Evolutionary conservation across 2,113 vertebrate genomes (phyloP).

Genomic region (Mirounga angustirostris): DNA sequence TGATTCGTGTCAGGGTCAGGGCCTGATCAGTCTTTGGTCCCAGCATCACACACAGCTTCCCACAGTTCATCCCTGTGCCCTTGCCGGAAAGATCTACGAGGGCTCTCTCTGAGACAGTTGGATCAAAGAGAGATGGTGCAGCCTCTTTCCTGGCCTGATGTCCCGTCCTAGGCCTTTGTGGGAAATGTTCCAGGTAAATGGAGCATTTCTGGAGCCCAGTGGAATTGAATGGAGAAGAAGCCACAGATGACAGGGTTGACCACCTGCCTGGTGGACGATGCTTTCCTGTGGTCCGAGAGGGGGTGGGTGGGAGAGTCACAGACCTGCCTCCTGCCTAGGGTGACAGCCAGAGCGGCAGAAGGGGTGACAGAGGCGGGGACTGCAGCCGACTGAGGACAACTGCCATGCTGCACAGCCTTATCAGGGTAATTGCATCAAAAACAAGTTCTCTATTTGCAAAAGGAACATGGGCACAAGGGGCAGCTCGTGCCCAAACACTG

Average conservation of each 20-base stretch:
- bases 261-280: rapidly evolving
- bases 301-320: neutral
- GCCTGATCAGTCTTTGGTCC: neutral
- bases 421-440: constrained; percentile 83
- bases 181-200: neutral
- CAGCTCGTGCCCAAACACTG: constrained; percentile 68
- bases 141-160: neutral
- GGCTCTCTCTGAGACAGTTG: neutral
- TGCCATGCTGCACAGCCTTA: constrained; percentile 68
- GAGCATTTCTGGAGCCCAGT: neutral
- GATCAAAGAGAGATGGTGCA: neutral
- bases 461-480: constrained; percentile 77
- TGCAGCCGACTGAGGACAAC: constrained; percentile 61
- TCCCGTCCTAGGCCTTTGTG: neutral
- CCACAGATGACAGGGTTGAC: neutral
- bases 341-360: neutral
- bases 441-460: constrained; percentile 79
- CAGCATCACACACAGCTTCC: rapidly evolving
- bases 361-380: constrained; percentile 15
- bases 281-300: neutral
- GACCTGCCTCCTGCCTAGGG: rapidly evolving
- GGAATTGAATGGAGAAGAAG: neutral
- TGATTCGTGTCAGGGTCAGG: neutral
- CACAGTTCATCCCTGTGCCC: neutral
- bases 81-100: neutral